Evolutionary conservation across 1,140 invertebrate species (phyloP).

Genomic region (Aradophagus sp.): DNA sequence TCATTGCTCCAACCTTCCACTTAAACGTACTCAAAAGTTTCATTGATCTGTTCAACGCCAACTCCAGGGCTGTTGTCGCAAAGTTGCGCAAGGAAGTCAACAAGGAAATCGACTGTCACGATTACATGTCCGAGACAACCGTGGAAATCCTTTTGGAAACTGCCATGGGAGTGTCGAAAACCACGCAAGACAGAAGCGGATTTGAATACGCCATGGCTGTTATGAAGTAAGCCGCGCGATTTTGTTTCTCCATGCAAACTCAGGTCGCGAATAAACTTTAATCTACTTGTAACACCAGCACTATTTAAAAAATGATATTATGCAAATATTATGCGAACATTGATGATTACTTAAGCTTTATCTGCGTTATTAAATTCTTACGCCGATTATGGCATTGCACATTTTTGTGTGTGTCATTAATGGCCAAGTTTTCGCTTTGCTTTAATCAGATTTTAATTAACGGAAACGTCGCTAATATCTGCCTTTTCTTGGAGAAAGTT

Average conservation of each 20-base stretch:
- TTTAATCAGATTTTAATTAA: too few relatives aligned
- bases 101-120: constrained; percentile 84
- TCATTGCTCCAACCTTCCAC: constrained; percentile 89
- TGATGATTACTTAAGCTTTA: too few relatives aligned
- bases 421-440: too few relatives aligned
- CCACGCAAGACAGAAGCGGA: constrained; percentile 83
- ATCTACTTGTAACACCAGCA: too few relatives aligned
- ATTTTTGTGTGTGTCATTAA: too few relatives aligned
- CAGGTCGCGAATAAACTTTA: too few relatives aligned
- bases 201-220: constrained; percentile 89
- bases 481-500: too few relatives aligned
- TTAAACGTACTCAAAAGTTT: constrained; percentile 88
- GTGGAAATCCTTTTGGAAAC: constrained; percentile 88
- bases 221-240: constrained; percentile 81
- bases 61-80: constrained; percentile 81
- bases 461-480: too few relatives aligned
- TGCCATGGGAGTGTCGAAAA: constrained; percentile 87
- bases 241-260: background rate
- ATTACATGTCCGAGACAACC: constrained; percentile 89
- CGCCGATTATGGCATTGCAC: too few relatives aligned
- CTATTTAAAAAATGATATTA: too few relatives aligned
- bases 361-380: too few relatives aligned
- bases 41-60: constrained; percentile 87
- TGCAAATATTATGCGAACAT: too few relatives aligned
- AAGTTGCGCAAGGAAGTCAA: constrained; percentile 79